Base-by-base conservation (phyloP, 2,797 vertebrate genomes). In the Mus minutoides region DNA sequence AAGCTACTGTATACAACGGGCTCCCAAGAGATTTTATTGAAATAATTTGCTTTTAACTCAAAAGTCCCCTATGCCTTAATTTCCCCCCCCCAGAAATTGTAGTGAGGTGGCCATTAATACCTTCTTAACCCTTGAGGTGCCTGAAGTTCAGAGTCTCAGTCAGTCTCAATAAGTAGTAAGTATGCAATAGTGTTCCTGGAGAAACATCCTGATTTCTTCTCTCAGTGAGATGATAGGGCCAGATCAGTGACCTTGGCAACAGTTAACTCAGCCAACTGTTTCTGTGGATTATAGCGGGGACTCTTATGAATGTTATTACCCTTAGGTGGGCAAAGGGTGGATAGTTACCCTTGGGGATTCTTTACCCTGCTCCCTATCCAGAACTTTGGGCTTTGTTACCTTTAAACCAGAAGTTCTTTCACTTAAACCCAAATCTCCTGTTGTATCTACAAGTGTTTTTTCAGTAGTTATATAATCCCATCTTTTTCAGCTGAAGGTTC, bases 1-100 rank as follows among this genome's bases (percentile, higher is more conserved):
- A 12, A 69, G 6, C 49, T 64, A 46, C 12, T 64, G 79, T 92
- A 73, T 21, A 60, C 29, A 71, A 10, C 34, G 67, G 67, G 19
- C 37, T 67, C 46, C 60, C 21, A 49, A 49, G 49, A 14, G n/a
- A 40, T 92, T 96, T 85, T 73, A 60, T 76, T 62, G 80, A 67
- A 43, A 46, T 71, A 31, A 91, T 87, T 89, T 84, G n/a, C 40
- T 95, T 94, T 62, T 62, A 82, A 84, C 43, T 90, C 31, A 84
- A 91, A 80, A 29, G 11, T 17, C 3, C 6, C 9, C 49, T 92
- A 16, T 40, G 87, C 40, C 46, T 88, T 92, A 14, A 67, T 82
- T 90, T 31, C 2, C 10, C 29, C 17, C 2, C 10, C 29, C 17
- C 31, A 83, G 71, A 75, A 82, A 64, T 56, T 34, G 24, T 56